Conservation (phyloP, 2,797 vertebrate genomes). For the Fratercula arctica region DNA sequence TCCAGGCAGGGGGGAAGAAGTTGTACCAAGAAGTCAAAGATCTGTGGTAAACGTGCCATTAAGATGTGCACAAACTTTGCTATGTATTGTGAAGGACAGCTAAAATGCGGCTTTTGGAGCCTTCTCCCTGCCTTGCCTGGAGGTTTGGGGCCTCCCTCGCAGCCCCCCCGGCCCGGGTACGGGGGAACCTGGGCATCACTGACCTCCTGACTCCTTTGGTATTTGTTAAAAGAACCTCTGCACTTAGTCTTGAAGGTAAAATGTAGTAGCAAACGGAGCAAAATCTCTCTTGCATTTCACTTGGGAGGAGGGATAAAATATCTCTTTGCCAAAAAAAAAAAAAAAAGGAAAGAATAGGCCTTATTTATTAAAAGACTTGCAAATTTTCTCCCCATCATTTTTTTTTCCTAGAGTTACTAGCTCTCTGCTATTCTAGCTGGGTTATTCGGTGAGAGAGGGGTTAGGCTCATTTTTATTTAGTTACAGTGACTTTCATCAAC, state of each 20-base stretch:
- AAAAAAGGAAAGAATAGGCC: background rate
- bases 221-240: background rate
- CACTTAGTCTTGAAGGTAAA: background rate
- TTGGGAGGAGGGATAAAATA: background rate
- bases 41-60: background rate
- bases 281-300: background rate
- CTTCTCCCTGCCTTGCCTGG: background rate
- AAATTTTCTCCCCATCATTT: background rate
- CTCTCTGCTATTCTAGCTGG: background rate
- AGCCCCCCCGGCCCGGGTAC: fast-evolving
- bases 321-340: background rate
- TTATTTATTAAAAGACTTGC: background rate
- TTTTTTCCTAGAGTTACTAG: background rate
- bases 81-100: background rate
- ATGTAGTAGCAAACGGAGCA: background rate
- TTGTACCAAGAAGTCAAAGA: background rate
- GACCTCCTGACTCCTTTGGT: background rate
- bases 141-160: fast-evolving
- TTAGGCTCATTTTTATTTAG: background rate
- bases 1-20: background rate
- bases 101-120: background rate
- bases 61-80: background rate
- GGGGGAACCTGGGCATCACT: background rate
- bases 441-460: background rate
- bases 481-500: background rate